Percentiles rank a stretch among this genome's conserved stretches.
Conservation (phyloP, 92 coral and sea anemone genomes). For the Paramuricea clavata region DNA sequence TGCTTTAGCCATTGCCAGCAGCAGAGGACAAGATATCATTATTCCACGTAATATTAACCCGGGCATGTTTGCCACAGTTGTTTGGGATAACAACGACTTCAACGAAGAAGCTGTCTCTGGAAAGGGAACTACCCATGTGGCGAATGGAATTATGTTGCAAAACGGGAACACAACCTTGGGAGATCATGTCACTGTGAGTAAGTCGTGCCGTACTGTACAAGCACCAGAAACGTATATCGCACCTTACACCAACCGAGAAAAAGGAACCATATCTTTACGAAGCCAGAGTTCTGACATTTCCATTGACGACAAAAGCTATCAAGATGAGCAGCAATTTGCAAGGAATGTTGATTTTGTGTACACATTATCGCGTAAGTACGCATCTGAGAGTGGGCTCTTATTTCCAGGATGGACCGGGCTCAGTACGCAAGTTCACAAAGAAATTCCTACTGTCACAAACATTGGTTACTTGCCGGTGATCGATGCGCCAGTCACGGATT, state of each 20-base stretch:
- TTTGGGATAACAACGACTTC: conserved; percentile 81
- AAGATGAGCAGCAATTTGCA: too few relatives aligned
- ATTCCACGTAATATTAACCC: conserved; percentile 64
- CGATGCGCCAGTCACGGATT: not conserved
- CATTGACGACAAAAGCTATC: too few relatives aligned
- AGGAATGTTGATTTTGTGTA: too few relatives aligned
- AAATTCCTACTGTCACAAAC: not conserved
- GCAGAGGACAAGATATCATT: conserved; percentile 59
- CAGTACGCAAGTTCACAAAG: not conserved
- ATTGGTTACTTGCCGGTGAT: not conserved
- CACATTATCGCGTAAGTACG: too few relatives aligned
- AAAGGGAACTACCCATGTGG: conserved; percentile 78
- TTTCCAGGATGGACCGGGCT: too few relatives aligned
- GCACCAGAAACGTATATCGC: conserved; percentile 28
- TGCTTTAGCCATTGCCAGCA: conserved; percentile 68
- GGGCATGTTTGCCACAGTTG: conserved; percentile 65
- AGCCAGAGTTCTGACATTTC: too few relatives aligned
- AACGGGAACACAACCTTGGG: conserved; percentile 35
- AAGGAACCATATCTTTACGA: conserved; percentile 22
- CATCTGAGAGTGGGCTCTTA: too few relatives aligned
- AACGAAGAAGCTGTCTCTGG: conserved; percentile 79
- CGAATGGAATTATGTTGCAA: conserved; percentile 76
- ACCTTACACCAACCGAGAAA: conserved; percentile 51
- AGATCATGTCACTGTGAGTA: conserved; percentile 45
- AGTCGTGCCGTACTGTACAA: conserved; percentile 31